A percentile compares a stretch with the other conserved stretches of the same genome.
phyloP scores from a whole-genome alignment of 2,888 invertebrate species.

The Brassicogethes aeneus region DNA sequence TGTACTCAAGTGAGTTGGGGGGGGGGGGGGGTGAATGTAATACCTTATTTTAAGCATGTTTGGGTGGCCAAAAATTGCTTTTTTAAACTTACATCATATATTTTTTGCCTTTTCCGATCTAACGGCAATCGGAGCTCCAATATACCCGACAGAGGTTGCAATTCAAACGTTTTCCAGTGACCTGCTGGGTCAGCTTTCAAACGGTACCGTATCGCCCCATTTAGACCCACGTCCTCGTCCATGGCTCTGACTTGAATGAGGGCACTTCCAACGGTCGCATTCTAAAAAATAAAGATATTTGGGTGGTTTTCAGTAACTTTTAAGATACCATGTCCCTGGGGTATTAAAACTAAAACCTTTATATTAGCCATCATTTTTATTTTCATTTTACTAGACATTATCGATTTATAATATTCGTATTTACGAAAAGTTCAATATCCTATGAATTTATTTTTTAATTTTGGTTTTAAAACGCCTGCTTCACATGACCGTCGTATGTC shows the following conservation, averaged over 20 bases:
- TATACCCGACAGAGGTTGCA: constrained; percentile 71
- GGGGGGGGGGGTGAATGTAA: too few species aligned
- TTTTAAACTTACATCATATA: constrained; percentile 64
- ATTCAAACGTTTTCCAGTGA: constrained; percentile 72
- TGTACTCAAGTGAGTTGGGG: too few species aligned
- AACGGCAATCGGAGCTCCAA: constrained; percentile 62
- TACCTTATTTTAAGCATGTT: too few species aligned
- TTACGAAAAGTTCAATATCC: too few species aligned
- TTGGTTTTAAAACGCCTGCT: too few species aligned
- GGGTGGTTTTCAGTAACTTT: constrained; percentile 4
- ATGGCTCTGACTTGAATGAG: constrained; percentile 74
- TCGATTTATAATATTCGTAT: too few species aligned
- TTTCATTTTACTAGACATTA: too few species aligned
- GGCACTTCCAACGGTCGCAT: constrained; percentile 74
- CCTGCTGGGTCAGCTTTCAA: constrained; percentile 72
- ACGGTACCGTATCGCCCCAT: constrained; percentile 82
- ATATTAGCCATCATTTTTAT: too few species aligned
- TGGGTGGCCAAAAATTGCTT: not conserved
- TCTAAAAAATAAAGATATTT: constrained; percentile 52
- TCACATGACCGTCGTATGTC: too few species aligned
- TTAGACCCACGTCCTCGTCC: constrained; percentile 83
- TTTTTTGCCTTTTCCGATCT: constrained; percentile 75
- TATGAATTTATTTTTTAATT: too few species aligned
- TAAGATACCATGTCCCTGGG: constrained; percentile 2
- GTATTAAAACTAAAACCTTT: constrained; percentile 3